Base-by-base conservation (phyloP, 2,797 vertebrate species). In the Pogoniulus pusillus region DNA sequence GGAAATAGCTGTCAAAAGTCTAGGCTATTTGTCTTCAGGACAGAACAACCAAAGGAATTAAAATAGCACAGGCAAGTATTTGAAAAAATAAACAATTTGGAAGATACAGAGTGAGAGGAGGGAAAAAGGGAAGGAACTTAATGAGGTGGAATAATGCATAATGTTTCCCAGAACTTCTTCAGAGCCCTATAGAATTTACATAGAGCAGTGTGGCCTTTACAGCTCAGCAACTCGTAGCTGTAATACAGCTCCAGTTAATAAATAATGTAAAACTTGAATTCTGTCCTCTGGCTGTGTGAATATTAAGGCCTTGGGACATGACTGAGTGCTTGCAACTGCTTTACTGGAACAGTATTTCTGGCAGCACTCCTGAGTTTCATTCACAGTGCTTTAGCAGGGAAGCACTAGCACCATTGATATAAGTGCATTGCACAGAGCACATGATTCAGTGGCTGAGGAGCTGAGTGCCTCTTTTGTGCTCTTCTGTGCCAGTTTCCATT, bases 1-100 rank as follows among this genome's bases (percentile, higher is more conserved):
- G 30, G 75, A 91, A 93, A 85, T 91, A 90, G 60, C 88, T 95
- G 78, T 62, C 65, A 70, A 49, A 75, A 43, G 43, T n/a, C 10
- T 12, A 37, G 32, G 7, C 83, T 93, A 71, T 55, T 91, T 76
- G 70, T 73, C 37, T 82, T 64, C 66, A 57, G 49, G n/a, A 86
- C 34, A 71, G 78, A 87, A 43, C 47, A 60, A 66, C 47, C 53
- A 59, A 57, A 86, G 37, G 55, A 86, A 63, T 57, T 55, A 92
- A 77, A 43, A 34, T 18, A 73, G 34, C 26, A 30, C 49, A 75
- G 55, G 22, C 58, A 58, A 90, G 65, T 63, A 69, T 84, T 73
- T 82, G 59, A 59, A 72, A 88, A 87, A 87, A 75, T 75, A 92
- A 93, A 89, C 63, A 49, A 4, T 71, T 15, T 65, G 51, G 55